Percentiles rank a stretch among this genome's conserved stretches.
Evolutionary conservation across 2,797 vertebrate species (phyloP).

Genomic region (Moxostoma hubbsi): DNA sequence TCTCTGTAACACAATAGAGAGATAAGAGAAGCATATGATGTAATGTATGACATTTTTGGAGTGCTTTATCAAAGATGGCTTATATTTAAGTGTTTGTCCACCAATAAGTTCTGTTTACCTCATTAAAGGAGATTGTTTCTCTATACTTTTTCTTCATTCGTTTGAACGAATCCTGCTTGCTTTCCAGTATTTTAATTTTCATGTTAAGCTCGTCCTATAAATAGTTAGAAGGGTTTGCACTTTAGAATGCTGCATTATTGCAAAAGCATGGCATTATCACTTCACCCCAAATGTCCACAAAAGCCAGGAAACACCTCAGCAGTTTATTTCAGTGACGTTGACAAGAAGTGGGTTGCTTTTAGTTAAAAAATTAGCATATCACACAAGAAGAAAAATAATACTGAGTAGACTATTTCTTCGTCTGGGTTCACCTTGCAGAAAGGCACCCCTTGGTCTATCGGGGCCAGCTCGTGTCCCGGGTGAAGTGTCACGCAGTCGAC

Average conservation of each 20-base stretch:
- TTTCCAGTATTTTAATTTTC: slow-evolving; percentile 74
- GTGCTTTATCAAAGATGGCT: not conserved
- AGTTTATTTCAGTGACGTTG: not conserved
- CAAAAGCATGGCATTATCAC: not conserved
- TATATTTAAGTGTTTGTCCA: not conserved
- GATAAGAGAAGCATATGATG: not conserved
- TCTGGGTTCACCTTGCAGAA: slow-evolving; percentile 68
- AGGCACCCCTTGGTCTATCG: slow-evolving; percentile 53
- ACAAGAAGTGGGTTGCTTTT: not conserved
- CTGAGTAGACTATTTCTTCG: not conserved
- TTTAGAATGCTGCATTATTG: slow-evolving; percentile 1
- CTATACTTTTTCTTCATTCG: slow-evolving; percentile 62
- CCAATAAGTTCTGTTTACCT: slow-evolving; percentile 64
- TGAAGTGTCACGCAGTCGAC: slow-evolving; percentile 74
- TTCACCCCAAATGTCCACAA: not conserved
- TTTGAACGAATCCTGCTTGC: slow-evolving; percentile 70
- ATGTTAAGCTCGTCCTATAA: slow-evolving; percentile 68
- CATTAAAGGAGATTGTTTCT: slow-evolving; percentile 65
- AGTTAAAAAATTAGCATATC: not conserved
- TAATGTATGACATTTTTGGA: not conserved
- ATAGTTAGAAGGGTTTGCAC: not conserved
- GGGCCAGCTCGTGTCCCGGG: slow-evolving; percentile 63
- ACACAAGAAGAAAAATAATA: not conserved
- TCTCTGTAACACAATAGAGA: slow-evolving; percentile 57
- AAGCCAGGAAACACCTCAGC: not conserved